A percentile compares a stretch with the other conserved stretches of the same genome.
Evolutionary conservation across 2,113 vertebrate species (phyloP).

Genomic region (Proteles cristata): DNA sequence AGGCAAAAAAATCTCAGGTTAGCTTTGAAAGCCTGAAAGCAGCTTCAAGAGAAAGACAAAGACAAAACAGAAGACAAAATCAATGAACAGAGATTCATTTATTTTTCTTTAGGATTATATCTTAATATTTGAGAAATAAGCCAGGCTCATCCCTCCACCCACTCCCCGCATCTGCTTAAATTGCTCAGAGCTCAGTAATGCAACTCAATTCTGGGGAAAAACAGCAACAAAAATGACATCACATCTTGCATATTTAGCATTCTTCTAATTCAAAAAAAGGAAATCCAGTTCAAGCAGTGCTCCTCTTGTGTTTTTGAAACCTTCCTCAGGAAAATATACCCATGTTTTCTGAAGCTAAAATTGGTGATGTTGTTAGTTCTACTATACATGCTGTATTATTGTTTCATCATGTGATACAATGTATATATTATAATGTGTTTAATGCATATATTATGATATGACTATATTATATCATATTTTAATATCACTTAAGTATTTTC

Average conservation of each 20-base stretch:
- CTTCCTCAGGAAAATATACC: slow-evolving; percentile 1
- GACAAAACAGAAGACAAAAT: background rate
- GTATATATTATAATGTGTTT: background rate
- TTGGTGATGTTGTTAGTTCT: background rate
- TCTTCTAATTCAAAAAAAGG: background rate
- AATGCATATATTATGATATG: background rate
- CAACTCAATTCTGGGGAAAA: background rate
- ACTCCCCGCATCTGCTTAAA: background rate
- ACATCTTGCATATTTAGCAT: background rate
- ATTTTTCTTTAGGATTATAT: slow-evolving; percentile 27
- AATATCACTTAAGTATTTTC: slow-evolving; percentile 35
- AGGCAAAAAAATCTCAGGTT: background rate
- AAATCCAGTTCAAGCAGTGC: background rate
- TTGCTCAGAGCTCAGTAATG: background rate
- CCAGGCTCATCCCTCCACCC: background rate
- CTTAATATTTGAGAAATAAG: slow-evolving; percentile 19
- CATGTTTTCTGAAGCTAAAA: background rate
- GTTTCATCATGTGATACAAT: background rate
- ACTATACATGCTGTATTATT: background rate
- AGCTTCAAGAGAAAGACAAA: slow-evolving; percentile 8
- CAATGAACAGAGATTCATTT: background rate
- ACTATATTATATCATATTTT: background rate
- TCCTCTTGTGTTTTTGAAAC: background rate
- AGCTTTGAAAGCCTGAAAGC: background rate
- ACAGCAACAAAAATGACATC: background rate